These are phyloP conservation scores for Zaprionus vittiger DNA, from an alignment of 1,140 invertebrate species.

Conservation along the genomic window DNA sequence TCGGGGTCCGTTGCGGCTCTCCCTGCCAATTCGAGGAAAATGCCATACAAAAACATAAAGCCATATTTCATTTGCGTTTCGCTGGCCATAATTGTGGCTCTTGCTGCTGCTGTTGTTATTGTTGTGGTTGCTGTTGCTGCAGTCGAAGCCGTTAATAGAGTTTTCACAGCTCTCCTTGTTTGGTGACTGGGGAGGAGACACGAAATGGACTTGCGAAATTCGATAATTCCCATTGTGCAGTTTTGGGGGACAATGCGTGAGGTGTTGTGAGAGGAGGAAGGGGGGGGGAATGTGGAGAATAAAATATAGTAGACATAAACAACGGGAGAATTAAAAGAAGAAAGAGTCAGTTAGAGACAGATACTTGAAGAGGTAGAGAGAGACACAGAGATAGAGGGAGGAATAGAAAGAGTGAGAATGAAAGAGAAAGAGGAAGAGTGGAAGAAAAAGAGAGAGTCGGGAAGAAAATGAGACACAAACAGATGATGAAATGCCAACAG, in stretches of 20 bases:
- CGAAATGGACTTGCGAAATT: constrained; percentile 4
- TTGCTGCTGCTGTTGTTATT: not conserved
- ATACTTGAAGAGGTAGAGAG: too few relatives aligned
- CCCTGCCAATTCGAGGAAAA: constrained; percentile 8
- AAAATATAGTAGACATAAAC: not conserved
- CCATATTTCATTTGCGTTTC: constrained; percentile 43
- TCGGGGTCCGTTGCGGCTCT: not conserved
- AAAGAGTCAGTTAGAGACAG: too few relatives aligned
- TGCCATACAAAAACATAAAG: constrained; percentile 10
- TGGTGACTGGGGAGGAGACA: constrained; percentile 20
- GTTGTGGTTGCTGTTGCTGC: not conserved
- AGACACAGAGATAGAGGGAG: not conserved
- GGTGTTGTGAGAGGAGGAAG: not conserved
- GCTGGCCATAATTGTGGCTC: constrained; percentile 31
- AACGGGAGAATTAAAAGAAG: too few relatives aligned
- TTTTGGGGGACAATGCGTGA: not conserved
- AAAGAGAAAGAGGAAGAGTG: too few relatives aligned
- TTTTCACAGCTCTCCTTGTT: constrained; percentile 18
- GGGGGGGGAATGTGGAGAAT: not conserved
- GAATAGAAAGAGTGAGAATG: too few relatives aligned
- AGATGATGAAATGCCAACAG: too few relatives aligned
- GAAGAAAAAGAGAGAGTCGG: too few relatives aligned
- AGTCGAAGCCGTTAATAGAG: constrained; percentile 38
- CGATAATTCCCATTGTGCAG: not conserved
- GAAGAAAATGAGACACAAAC: too few relatives aligned